A percentile compares a stretch with the other conserved stretches of the same genome.
Evolutionary conservation across 2,113 vertebrate genomes (phyloP).

Genomic region (Antennarius striatus): DNA sequence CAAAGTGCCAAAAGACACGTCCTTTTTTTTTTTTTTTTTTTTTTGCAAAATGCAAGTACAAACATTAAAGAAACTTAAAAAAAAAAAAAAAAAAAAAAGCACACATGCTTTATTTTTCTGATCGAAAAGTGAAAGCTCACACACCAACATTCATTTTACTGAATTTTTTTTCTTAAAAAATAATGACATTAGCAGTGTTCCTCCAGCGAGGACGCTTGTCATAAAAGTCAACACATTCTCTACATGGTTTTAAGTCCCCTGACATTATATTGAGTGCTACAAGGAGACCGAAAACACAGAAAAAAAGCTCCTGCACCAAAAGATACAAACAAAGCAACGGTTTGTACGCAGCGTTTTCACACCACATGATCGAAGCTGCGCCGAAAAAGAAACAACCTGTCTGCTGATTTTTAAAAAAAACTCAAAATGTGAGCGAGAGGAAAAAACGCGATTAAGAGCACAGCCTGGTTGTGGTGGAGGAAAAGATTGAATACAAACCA

Average conservation of each 20-base stretch:
- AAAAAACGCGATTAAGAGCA: conserved; percentile 8
- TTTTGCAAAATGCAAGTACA: conserved; percentile 85
- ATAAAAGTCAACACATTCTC: conserved; percentile 76
- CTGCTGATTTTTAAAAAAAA: conserved; percentile 13
- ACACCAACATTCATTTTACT: conserved; percentile 94
- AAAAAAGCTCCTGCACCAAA: conserved; percentile 84
- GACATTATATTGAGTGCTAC: conserved; percentile 87
- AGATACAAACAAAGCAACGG: conserved; percentile 44
- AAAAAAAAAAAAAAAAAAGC: conserved; percentile 66
- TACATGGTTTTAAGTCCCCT: conserved; percentile 73
- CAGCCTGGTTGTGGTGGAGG: conserved; percentile 23
- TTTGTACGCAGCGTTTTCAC: conserved; percentile 49
- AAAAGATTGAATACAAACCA: conserved; percentile 48
- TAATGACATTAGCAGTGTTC: conserved; percentile 88
- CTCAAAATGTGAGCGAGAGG: conserved; percentile 9
- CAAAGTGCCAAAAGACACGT: conserved; percentile 65
- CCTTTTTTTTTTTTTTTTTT: conserved; percentile 48
- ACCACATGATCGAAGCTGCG: conserved; percentile 11
- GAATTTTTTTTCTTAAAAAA: conserved; percentile 49
- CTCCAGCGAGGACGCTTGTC: conserved; percentile 90
- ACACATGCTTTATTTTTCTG: conserved; percentile 72
- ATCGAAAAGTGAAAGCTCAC: conserved; percentile 89
- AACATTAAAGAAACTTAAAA: conserved; percentile 76
- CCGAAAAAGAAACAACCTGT: no score
- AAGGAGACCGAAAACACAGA: conserved; percentile 75